Evolutionary conservation across 2,888 invertebrate species (phyloP), one percentile per base, ranked within the genome.

Genomic region (Neuroscelio doddi): DNA sequence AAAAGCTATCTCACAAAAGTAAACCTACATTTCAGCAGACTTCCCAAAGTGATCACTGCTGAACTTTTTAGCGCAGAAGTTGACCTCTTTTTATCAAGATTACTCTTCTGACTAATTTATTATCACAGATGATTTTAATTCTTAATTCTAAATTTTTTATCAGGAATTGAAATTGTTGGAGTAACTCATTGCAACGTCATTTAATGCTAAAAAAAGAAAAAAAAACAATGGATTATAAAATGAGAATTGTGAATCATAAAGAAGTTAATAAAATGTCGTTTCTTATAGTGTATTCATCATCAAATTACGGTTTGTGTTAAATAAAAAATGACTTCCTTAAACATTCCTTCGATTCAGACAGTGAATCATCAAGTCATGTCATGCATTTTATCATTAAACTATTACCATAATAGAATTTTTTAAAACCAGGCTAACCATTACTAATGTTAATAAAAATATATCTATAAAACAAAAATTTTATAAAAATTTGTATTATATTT

Each of bases 41-140:
- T 10, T 27, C 39, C 52, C 52, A 34, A 53, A 61, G 52, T 34
- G 52, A 12, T 53, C 46, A 47, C 34, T 47, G 59, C 51, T 39
- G 46, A 52, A 42, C 30, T 30, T 15, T 21, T 39, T 24, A 42
- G 24, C 47, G 10, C 3, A 24, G 27, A 39, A 12, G 12, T 36
- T 38, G 42, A 41, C 34, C 47, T 42, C 42, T 15, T 15, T 27
- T 27, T 16, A 17, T 27, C 9, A 1, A 15, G 30, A 8, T 32
- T 10, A 10, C 12, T 1, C 2, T 21, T 21, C 10, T 24, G 16
- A 29, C 12, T 27, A 8, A 15, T 27, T 44, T n/a, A 15, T 8
- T 5, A n/a, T 21, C 21, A 5, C 21, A 21, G 5, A 2, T 5
- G 21, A 21, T 21, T 5, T 5, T 21, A 10, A 32, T 29, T 29